These are phyloP conservation scores for Athripsodes cinereus DNA, from an alignment of 2,888 invertebrate genomes.

Conservation along the genomic window DNA sequence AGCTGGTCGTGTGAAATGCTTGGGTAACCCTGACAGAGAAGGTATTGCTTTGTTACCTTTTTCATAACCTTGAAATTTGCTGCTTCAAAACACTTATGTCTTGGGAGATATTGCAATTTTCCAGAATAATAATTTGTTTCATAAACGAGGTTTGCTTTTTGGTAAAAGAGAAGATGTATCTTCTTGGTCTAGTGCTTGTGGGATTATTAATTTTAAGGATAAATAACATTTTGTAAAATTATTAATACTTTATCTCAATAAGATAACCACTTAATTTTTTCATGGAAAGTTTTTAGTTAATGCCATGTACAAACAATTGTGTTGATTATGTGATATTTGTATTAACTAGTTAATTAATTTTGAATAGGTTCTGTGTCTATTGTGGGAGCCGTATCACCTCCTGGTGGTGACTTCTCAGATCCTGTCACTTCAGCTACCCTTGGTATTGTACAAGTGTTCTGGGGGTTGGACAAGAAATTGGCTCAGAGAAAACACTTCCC, in stretches of 20 bases:
- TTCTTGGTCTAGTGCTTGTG: no score
- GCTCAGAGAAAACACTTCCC: constrained; percentile 99
- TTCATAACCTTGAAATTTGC: no score
- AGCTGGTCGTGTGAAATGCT: constrained; percentile 94
- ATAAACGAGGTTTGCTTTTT: no score
- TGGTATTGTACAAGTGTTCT: constrained; percentile 98
- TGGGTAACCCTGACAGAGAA: constrained; percentile 97
- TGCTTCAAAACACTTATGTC: no score
- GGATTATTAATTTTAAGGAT: no score
- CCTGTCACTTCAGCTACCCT: constrained; percentile 99
- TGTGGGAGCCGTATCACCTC: constrained; percentile 99
- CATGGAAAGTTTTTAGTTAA: no score
- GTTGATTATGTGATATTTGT: neutral
- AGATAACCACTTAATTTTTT: neutral
- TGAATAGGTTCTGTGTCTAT: constrained; percentile 85
- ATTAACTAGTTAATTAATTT: neutral
- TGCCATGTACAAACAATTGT: neutral
- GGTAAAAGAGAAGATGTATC: no score
- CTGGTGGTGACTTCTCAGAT: constrained; percentile 99
- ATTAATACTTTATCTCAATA: neutral
- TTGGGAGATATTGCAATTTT: no score
- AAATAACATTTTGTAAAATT: no score
- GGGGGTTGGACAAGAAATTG: constrained; percentile 98
- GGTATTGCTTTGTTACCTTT: no score
- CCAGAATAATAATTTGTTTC: no score